Percentiles rank a stretch among this genome's conserved stretches.
phyloP scores from a whole-genome alignment of 2,888 invertebrate genomes.

The Drosophila maculinotata region DNA sequence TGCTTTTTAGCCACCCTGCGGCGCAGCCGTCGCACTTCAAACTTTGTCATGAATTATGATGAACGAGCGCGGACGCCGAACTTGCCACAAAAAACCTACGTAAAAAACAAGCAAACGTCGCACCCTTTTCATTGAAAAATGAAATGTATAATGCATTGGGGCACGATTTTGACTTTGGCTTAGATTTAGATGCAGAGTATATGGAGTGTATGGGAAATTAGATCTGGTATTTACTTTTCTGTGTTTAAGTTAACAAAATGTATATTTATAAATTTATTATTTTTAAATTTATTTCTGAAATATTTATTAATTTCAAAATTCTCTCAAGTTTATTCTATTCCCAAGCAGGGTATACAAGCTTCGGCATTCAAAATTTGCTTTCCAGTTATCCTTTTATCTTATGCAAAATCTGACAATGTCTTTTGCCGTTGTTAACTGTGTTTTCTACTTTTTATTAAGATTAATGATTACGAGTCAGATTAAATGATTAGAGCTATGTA shows the following conservation, averaged over 20 bases:
- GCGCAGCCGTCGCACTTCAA: conserved; percentile 77
- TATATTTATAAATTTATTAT: too few relatives aligned
- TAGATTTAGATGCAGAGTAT: conserved; percentile 2
- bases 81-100: conserved; percentile 24
- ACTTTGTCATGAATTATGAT: conserved; percentile 80
- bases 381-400: conserved; percentile 22
- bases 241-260: not conserved
- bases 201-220: not conserved
- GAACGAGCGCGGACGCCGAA: conserved; percentile 62
- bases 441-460: conserved; percentile 76
- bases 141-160: conserved; percentile 35
- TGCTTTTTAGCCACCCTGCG: conserved; percentile 46
- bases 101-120: conserved; percentile 43
- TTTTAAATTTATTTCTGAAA: not conserved
- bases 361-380: not conserved
- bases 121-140: conserved; percentile 73
- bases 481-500: conserved; percentile 60
- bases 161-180: conserved; percentile 17
- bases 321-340: not conserved
- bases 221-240: not conserved
- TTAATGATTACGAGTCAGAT: conserved; percentile 75
- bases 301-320: not conserved
- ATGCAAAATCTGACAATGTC: conserved; percentile 45
- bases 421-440: conserved; percentile 41
- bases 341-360: conserved; percentile 7